phyloP scores from a whole-genome alignment of 2,113 vertebrate genomes.

The Pongo abelii region DNA sequence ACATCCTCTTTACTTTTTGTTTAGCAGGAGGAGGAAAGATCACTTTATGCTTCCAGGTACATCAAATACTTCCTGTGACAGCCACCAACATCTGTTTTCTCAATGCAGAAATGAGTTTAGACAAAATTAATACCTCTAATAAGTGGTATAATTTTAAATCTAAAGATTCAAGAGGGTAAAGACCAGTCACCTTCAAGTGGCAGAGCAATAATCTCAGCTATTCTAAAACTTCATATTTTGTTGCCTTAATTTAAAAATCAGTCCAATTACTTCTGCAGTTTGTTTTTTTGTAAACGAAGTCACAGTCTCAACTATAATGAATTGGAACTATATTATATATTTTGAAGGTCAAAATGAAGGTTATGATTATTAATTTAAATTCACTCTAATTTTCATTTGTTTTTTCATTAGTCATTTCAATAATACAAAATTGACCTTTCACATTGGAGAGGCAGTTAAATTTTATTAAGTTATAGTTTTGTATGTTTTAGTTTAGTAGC shows the following conservation, averaged over 20 bases:
- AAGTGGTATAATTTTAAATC: neutral
- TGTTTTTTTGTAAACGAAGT: neutral
- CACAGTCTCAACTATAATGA: neutral
- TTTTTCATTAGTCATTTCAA: conserved; percentile 67
- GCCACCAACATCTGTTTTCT: neutral
- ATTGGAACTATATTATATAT: conserved; percentile 8
- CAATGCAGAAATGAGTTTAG: neutral
- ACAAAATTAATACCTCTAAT: neutral
- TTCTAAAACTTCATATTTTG: conserved; percentile 3
- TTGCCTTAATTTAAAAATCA: conserved; percentile 46
- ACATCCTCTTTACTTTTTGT: neutral
- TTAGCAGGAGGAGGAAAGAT: neutral
- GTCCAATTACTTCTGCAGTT: neutral
- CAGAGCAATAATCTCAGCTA: conserved; percentile 20
- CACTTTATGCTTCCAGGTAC: neutral
- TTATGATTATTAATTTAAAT: conserved; percentile 67
- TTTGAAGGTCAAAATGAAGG: conserved; percentile 59
- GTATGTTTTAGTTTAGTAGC: conserved; percentile 35
- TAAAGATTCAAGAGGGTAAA: conserved; percentile 47
- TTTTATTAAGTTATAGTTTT: conserved; percentile 61
- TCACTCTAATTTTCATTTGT: conserved; percentile 66
- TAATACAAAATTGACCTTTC: conserved; percentile 64
- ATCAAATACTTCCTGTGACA: neutral
- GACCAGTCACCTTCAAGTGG: neutral
- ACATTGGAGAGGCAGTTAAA: conserved; percentile 47